Evolutionary conservation across 2,888 invertebrate genomes (phyloP).

Genomic region (Eucera pruinosa): DNA sequence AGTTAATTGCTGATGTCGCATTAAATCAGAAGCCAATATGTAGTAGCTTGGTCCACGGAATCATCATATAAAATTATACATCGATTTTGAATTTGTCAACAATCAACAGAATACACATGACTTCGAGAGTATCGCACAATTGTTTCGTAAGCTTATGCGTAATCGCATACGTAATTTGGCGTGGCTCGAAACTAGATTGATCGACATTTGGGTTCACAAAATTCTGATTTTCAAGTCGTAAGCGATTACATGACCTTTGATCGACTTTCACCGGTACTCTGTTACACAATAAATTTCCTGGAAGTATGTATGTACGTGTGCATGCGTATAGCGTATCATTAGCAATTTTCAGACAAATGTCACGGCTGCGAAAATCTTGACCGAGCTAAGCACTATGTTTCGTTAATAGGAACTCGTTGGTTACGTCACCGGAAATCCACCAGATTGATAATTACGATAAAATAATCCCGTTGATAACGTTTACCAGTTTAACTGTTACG

Average conservation of each 20-base stretch:
- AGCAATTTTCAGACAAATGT: slow-evolving; percentile 46
- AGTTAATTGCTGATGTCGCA: too few species aligned
- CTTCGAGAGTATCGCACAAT: too few species aligned
- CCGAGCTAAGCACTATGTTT: slow-evolving; percentile 25
- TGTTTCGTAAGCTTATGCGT: too few species aligned
- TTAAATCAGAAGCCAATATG: too few species aligned
- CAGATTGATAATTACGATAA: neutral
- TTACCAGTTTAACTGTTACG: neutral
- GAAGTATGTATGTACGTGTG: neutral
- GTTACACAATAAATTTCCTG: neutral
- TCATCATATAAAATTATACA: too few species aligned
- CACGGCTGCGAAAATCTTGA: slow-evolving; percentile 58
- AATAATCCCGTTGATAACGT: slow-evolving; percentile 2
- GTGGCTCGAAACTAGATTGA: too few species aligned
- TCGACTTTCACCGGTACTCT: slow-evolving; percentile 17
- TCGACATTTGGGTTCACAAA: too few species aligned
- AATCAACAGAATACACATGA: too few species aligned
- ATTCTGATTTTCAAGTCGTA: too few species aligned
- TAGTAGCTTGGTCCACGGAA: too few species aligned
- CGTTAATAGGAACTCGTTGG: slow-evolving; percentile 14
- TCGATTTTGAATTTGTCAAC: too few species aligned
- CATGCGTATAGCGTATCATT: neutral
- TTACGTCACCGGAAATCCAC: slow-evolving; percentile 27
- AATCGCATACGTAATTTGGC: too few species aligned
- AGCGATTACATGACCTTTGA: neutral